Evolutionary conservation across 2,888 invertebrate genomes (phyloP).

Genomic region (Agrotis puta): DNA sequence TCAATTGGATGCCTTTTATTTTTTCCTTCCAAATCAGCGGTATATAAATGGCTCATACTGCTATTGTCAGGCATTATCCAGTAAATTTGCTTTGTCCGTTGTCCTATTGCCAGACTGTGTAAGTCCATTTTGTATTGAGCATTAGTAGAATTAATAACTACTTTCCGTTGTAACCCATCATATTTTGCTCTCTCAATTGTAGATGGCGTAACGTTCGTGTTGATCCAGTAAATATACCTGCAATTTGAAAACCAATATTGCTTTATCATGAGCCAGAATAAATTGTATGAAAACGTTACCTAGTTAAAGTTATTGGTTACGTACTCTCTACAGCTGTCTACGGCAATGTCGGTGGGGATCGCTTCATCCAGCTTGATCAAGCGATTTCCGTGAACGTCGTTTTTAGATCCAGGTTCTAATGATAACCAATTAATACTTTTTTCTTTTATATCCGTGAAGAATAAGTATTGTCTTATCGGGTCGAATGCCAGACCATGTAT

Average conservation of each 20-base stretch:
- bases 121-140: not conserved
- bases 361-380: not conserved
- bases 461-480: constrained; percentile 5
- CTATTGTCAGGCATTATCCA: not conserved
- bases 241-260: not conserved
- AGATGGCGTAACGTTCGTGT: not conserved
- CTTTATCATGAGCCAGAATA: not conserved
- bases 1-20: too few relatives aligned
- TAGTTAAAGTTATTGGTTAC: too few relatives aligned
- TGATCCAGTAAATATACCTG: constrained; percentile 23
- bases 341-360: constrained; percentile 6
- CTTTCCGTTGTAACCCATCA: not conserved
- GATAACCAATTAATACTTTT: constrained; percentile 2
- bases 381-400: not conserved
- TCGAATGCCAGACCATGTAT: constrained; percentile 1
- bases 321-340: too few relatives aligned
- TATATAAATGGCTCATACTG: accelerated
- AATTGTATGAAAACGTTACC: not conserved
- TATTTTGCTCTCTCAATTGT: constrained; percentile 8
- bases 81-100: constrained; percentile 3
- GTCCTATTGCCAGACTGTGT: not conserved
- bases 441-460: constrained; percentile 7
- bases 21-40: not conserved
- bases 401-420: not conserved
- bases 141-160: not conserved